These are phyloP conservation scores for Clarias batrachus DNA, from an alignment of 2,113 vertebrate genomes.

Conservation along the genomic window DNA sequence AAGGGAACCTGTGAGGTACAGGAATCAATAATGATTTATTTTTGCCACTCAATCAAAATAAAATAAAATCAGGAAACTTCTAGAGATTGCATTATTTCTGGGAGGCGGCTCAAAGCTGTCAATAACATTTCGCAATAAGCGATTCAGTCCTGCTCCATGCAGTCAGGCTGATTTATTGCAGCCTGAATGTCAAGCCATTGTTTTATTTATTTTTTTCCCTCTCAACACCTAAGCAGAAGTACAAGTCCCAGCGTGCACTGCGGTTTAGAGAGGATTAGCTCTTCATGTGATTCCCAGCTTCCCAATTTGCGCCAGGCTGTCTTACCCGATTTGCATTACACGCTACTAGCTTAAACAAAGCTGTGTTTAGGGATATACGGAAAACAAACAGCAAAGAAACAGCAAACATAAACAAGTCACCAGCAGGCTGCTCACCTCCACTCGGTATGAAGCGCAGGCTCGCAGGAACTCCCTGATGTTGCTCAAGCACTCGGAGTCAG, in stretches of 20 bases:
- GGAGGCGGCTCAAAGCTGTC: neutral
- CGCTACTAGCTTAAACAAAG: neutral
- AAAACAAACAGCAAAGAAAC: neutral
- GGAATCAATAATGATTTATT: neutral
- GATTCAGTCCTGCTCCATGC: neutral
- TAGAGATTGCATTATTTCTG: neutral
- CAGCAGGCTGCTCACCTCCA: constrained; percentile 81
- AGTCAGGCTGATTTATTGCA: neutral
- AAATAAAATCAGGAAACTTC: neutral
- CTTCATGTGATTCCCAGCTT: neutral
- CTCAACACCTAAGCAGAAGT: no score
- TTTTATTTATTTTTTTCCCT: neutral
- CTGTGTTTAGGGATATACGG: neutral
- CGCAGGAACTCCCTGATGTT: constrained; percentile 89
- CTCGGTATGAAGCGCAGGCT: constrained; percentile 81
- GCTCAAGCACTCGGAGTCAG: constrained; percentile 83
- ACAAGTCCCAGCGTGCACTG: constrained; percentile 7
- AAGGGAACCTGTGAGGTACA: no score
- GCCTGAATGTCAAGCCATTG: neutral
- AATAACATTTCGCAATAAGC: neutral
- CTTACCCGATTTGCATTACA: constrained; percentile 3
- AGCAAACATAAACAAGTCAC: neutral
- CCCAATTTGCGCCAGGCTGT: constrained; percentile 32
- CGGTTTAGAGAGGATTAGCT: constrained; percentile 8
- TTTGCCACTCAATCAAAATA: neutral